A percentile compares a stretch with the other conserved stretches of the same genome.
phyloP scores from a whole-genome alignment of 2,113 vertebrate species.

The Alaudala cheleensis region DNA sequence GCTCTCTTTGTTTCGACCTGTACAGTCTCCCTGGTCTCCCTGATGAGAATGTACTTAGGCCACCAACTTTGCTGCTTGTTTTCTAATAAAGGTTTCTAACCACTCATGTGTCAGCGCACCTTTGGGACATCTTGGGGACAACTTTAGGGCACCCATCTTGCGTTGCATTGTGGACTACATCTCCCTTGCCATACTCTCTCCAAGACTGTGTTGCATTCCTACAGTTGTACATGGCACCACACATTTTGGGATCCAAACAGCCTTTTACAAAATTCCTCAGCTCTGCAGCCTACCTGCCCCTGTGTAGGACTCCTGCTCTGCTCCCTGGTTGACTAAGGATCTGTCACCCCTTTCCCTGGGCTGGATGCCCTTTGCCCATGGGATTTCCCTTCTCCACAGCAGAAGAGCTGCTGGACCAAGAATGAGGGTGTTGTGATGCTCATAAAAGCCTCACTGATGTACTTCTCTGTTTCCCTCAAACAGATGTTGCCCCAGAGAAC shows the following conservation, averaged over 20 bases:
- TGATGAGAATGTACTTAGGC: background rate
- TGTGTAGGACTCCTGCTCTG: background rate
- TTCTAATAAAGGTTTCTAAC: background rate
- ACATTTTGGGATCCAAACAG: background rate
- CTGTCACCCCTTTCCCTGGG: background rate
- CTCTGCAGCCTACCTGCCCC: background rate
- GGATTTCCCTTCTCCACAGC: background rate
- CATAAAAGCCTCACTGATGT: background rate
- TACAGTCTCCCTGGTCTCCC: background rate
- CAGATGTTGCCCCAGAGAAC: background rate
- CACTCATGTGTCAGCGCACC: rapidly evolving
- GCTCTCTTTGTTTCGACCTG: background rate
- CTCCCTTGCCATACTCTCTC: background rate
- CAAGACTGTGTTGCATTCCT: background rate
- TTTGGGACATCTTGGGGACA: background rate
- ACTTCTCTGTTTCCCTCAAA: background rate
- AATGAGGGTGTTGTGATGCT: background rate
- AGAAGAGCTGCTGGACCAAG: background rate
- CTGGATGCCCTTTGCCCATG: background rate
- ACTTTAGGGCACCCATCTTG: background rate
- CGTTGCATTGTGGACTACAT: background rate
- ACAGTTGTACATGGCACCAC: background rate
- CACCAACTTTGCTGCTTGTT: background rate
- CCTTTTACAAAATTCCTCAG: background rate
- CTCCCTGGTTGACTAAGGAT: background rate